Base-by-base conservation (phyloP, 2,113 vertebrate genomes). In the Takifugu bimaculatus region DNA sequence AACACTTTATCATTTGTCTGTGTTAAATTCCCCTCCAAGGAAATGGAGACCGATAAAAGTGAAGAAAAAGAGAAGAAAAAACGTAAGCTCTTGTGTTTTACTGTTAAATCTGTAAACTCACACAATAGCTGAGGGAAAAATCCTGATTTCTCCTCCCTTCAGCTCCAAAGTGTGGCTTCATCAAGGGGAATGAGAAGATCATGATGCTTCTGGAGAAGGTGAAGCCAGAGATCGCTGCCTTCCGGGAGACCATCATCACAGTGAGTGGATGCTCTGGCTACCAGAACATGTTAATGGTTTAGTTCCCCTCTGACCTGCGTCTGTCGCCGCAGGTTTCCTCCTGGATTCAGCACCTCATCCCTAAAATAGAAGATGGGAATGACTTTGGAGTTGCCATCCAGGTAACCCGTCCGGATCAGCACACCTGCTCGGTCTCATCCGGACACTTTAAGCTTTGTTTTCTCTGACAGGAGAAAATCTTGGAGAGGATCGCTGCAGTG, bases 281-380 rank as follows among this genome's bases (percentile, higher is more conserved):
- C 2, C 1, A 14, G 32, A 4, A 29, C 3, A 4, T 4, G 2
- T 7, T 14, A 4, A 15, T 5, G 6, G 3, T 9, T 14, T 13
- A 48, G 3, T 51, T 27, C 7, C 26, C 5, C 43, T 54, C 26
- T 11, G 48, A 28, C 15, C 12, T 26, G 3, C 35, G 3, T 60
- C n/a, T 50, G 4, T 48, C 6, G 1, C 50, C 28, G 50, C 54
- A 95, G 94, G 85, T 93, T 10, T 88, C 92, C 47, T 91, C 90
- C 54, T 95, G 94, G 94, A 94, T 96, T 75, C 91, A 93, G 67
- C 89, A 93, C 65, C 86, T 94, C 26, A 93, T 95, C 69, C 94
- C 94, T 4, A 94, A 92, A 82, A 95, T 96, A 64, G 94, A 96
- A 59, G 94, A 96, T 43, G 94, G 94, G 39, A 96, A 96, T 67